Evolutionary conservation across 2,888 invertebrate genomes (phyloP), one percentile per base, ranked within the genome.

Genomic region (Acrobasis repandana): DNA sequence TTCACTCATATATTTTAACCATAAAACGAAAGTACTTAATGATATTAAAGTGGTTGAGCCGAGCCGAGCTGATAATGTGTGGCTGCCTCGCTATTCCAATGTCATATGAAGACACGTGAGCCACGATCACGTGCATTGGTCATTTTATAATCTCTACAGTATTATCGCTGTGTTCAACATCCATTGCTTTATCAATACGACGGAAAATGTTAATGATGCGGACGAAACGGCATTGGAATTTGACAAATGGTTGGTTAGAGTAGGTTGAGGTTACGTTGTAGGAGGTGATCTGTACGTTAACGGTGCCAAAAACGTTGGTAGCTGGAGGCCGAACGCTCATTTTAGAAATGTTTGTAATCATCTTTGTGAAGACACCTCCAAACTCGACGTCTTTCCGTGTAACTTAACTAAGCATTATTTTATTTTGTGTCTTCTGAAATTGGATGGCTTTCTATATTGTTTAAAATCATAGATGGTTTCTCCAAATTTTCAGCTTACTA

Each of bases 91-190:
- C 18, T 20, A 18, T 38, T 54, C 20, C 54, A 54, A 38, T 54
- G 54, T 54, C 54, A 38, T 38, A 14, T n/a, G 16, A 18, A 54
- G 14, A 54, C 54, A 54, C 54, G 54, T 54, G 54, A 54, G 38
- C 20, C 20, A 18, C 20, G 38, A 18, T 54, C 54, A 54, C 54
- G 54, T 54, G 54, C 43, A 8, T 11, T 11, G 38, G 11, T 18
- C 38, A 20, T 6, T 54, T 38, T 18, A 18, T 20, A 20, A 54
- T 20, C 14, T 54, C 38, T 20, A 38, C 54, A 14, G 10, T 38
- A 54, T 5, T 18, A 54, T 20, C 38, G 38, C 14, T 38, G 9
- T 15, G 9, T 36, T 38, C 38, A 38, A 18, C 8, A 14, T 38
- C 14, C 54, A 54, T 54, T 54, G 38, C 38, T 54, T 38, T 20